Percentiles rank a stretch among this genome's conserved stretches.
phyloP scores from a whole-genome alignment of 2,113 vertebrate genomes.

The Centropus unirufus region DNA sequence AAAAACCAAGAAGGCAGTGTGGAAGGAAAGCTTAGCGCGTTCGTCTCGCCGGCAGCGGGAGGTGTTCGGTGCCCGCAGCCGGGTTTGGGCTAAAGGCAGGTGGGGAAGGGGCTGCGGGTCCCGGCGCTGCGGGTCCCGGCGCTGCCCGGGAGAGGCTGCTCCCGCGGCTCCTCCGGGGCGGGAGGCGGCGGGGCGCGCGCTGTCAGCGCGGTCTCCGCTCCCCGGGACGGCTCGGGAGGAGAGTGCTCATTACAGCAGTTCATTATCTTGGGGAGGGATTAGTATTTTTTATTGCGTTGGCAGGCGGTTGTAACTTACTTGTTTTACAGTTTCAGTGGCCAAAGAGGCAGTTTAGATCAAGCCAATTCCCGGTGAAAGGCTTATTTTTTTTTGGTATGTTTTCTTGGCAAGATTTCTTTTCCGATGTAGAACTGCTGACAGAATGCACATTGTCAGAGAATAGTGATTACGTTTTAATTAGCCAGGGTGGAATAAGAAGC shows the following conservation, averaged over 20 bases:
- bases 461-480: constrained; percentile 80
- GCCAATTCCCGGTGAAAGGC: constrained; percentile 48
- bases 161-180: neutral
- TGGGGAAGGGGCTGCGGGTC: neutral
- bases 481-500: constrained; percentile 47
- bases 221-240: neutral
- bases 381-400: neutral
- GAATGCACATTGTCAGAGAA: constrained; percentile 58
- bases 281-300: constrained; percentile 33
- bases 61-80: neutral
- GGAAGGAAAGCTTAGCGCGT: neutral
- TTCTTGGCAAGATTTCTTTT: constrained; percentile 67
- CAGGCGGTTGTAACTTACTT: constrained; percentile 55
- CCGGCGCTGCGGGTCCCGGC: no score
- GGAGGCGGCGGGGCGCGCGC: neutral
- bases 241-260: neutral
- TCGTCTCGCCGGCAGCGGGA: neutral
- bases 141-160: neutral
- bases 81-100: no score
- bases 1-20: no score
- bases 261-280: neutral
- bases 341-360: constrained; percentile 37
- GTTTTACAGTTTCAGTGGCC: constrained; percentile 66
- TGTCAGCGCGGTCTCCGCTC: neutral
- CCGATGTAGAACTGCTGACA: constrained; percentile 71